Percentiles rank a stretch among this genome's conserved stretches.
phyloP scores from a whole-genome alignment of 2,113 vertebrate genomes.

The Petrocephalus microphthalmus region DNA sequence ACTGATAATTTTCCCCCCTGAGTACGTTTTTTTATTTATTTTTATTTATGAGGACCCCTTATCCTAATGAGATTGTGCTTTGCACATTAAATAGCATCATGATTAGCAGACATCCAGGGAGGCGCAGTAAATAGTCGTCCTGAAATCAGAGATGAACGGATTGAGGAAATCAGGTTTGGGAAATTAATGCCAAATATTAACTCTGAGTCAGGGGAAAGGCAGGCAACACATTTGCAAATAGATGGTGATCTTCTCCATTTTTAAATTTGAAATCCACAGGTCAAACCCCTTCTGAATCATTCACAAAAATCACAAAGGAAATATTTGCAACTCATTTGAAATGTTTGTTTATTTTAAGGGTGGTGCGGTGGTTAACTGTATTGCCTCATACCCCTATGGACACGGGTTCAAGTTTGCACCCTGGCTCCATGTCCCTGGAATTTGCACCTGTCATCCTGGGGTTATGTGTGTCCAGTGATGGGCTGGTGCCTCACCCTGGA shows the following conservation, averaged over 20 bases:
- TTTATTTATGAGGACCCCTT: not conserved
- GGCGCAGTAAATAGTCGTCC: not conserved
- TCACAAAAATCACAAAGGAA: not conserved
- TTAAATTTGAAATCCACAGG: not conserved
- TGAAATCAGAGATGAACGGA: slow-evolving; percentile 2
- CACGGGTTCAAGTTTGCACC: not conserved
- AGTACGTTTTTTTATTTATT: not conserved
- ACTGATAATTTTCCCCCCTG: not conserved
- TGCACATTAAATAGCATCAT: slow-evolving; percentile 19
- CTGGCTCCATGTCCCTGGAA: not conserved
- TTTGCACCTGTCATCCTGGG: not conserved
- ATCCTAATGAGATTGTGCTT: slow-evolving; percentile 26
- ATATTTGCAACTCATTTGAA: not conserved
- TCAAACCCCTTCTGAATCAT: not conserved
- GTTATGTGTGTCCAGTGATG: not conserved
- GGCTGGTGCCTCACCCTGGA: not conserved
- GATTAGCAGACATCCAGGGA: slow-evolving; percentile 7
- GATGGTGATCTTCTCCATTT: not conserved
- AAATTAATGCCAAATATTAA: not conserved
- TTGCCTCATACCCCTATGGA: not conserved
- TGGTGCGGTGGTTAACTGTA: not conserved
- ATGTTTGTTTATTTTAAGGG: not conserved
- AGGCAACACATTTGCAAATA: not conserved
- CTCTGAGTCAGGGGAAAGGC: not conserved
- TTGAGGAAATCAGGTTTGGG: not conserved